Conservation (phyloP, 1,140 invertebrate species). For the Leptoteleia sp. region DNA sequence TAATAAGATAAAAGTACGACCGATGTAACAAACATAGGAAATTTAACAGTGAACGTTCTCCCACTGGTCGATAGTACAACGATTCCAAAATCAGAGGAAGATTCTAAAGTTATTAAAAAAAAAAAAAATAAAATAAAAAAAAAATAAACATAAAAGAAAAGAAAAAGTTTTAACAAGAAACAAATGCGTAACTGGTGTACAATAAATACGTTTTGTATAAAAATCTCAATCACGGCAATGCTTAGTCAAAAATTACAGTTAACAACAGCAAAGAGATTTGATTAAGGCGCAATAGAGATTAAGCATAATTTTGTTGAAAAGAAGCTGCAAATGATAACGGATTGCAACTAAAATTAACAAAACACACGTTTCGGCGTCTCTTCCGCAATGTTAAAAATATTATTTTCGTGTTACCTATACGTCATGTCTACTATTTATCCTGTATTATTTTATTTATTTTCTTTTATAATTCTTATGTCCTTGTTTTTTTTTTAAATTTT, state of each 20-base stretch:
- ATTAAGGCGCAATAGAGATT: constrained; percentile 38
- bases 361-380: constrained; percentile 29
- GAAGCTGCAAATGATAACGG: constrained; percentile 26
- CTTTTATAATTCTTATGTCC: constrained; percentile 6
- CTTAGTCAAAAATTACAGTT: constrained; percentile 56
- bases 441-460: constrained; percentile 13
- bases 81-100: constrained; percentile 19
- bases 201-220: constrained; percentile 62
- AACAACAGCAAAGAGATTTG: constrained; percentile 52
- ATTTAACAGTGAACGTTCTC: constrained; percentile 29
- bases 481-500: constrained; percentile 2
- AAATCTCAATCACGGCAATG: constrained; percentile 63
- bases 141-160: constrained; percentile 11
- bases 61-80: constrained; percentile 30
- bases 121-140: too few species aligned
- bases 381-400: constrained; percentile 53
- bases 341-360: constrained; percentile 26
- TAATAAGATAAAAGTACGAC: constrained; percentile 24
- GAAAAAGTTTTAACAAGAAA: constrained; percentile 53
- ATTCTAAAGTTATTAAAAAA: constrained; percentile 17
- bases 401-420: constrained; percentile 29
- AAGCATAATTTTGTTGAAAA: constrained; percentile 43
- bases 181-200: constrained; percentile 63
- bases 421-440: constrained; percentile 18
- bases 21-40: constrained; percentile 22